Conservation (phyloP, 30 jellyfish, hydroid and myxozoan species). For the Turritopsis dohrnii region DNA sequence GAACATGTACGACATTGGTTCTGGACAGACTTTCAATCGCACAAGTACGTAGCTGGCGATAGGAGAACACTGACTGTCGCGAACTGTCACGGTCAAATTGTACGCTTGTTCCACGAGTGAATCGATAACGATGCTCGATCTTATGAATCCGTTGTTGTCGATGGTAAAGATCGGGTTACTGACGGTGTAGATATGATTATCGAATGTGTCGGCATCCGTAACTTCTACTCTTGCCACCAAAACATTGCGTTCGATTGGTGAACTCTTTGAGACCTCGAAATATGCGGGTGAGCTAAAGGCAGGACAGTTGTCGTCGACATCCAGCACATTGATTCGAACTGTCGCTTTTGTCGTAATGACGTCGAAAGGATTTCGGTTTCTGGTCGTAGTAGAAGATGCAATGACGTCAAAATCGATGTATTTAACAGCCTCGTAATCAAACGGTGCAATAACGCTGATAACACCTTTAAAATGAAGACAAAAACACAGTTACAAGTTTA, state of each 20-base stretch:
- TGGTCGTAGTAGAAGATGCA: background rate
- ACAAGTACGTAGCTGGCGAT: background rate
- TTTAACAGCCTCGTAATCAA: slow-evolving; percentile 1
- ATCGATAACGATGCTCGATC: slow-evolving; percentile 28
- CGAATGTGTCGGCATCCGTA: slow-evolving; percentile 25
- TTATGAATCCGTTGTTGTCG: slow-evolving; percentile 55
- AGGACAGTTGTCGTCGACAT: slow-evolving; percentile 36
- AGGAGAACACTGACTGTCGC: slow-evolving; percentile 41
- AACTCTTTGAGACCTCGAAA: background rate
- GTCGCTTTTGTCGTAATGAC: slow-evolving; percentile 8
- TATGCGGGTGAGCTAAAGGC: background rate
- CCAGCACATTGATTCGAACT: slow-evolving; percentile 24
- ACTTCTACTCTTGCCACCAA: slow-evolving; percentile 44
- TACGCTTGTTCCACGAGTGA: slow-evolving; percentile 25
- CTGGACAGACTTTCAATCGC: slow-evolving; percentile 9
- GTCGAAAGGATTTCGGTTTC: slow-evolving; percentile 4
- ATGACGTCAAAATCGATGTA: slow-evolving; percentile 7
- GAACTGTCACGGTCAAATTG: slow-evolving; percentile 44
- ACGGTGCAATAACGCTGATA: background rate
- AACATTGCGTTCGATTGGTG: slow-evolving; percentile 17
- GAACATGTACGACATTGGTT: slow-evolving; percentile 38
- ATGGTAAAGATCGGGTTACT: slow-evolving; percentile 17
- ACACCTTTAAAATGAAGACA: background rate
- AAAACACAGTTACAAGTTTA: background rate
- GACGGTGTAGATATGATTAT: background rate